Base-by-base conservation (phyloP, 2,797 vertebrate genomes). In the Rhinogobio ventralis region DNA sequence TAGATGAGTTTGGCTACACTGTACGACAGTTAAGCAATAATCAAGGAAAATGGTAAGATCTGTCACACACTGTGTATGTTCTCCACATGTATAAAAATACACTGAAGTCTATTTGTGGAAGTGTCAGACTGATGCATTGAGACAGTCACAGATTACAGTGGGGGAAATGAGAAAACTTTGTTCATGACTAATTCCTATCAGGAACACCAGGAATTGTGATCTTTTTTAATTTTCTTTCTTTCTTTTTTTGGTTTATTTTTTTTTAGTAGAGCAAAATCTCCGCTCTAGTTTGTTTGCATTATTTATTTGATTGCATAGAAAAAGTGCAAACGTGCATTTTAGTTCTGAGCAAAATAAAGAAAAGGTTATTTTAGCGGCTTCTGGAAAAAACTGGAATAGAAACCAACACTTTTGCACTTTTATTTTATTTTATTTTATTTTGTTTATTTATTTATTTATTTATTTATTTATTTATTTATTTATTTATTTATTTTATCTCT, bases 21-120 rank as follows among this genome's bases (percentile, higher is more conserved):
- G 73, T 84, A 25, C 83, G 57, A 39, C 83, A 84, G 75, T 28
- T 72, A 25, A 62, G 20, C 67, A 79, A 33, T 5, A 3, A 36
- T 39, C 15, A 79, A 49, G 74, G 53, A 28, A 84, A 84, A 72
- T 84, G 75, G 83, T 84, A 25, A 49, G 66, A 57, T 19, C 45
- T 60, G 25, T 77, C 19, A 25, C 39, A 60, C 49, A 45, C 25
- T 2, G 4, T 5, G 15, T 2, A 10, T 69, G 3, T 79, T 25
- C 15, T 60, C 14, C 8, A 19, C 5, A 17, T 77, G 7, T 84
- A n/a, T 67, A 67, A 39, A 39, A 75, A 66, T 69, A 28, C 13
- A 19, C 23, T 7, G 13, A 60, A 73, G 77, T 23, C 17, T 66
- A 46, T 66, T 66, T 33, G 9, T 66, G 42, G 19, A 79, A 30